Base-by-base conservation (phyloP, 2,888 invertebrate genomes). In the Dryococelus australis region DNA sequence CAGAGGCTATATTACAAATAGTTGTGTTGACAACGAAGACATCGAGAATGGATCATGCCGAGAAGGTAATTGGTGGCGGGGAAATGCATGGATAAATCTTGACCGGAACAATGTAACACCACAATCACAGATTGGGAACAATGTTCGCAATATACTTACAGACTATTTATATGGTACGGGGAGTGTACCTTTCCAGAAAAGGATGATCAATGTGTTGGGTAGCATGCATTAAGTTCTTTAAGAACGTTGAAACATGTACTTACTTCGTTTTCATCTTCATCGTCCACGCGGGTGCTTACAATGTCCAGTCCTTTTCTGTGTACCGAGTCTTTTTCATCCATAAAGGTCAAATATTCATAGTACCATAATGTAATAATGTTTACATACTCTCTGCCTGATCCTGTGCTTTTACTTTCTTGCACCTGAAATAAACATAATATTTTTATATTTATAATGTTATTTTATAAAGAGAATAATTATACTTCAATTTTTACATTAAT, bases 11-110 rank as follows among this genome's bases (percentile, higher is more conserved):
- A 81, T 79, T 35, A 10, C 86, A 24, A 28, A 53, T n/a, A 81
- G 26, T 81, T 79, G 79, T 43, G 47, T 86, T 28, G 86, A 86
- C 81, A 43, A 27, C 47, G 86, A 86, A 79, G 81, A 86, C 6
- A 86, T 43, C 12, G 86, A 86, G 43, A 79, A 81, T 16, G 28
- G 81, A 43, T 27, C 81, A n/a, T 43, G 20, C 79, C 65, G 35
- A 43, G 43, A 26, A 86, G 86, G 86, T 9, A 65, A 85, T 35
- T 85, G 53, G 83, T 27, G 83, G 12, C 83, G 26, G 27, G 27
- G 43, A 83, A 83, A 27, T 83, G 26, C 27, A 27, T 83, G 28
- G 28, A 35, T 83, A 83, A 26, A 43, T 16, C 83, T 83, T 83
- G 83, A 24, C 43, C n/a, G 24, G 26, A 83, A 83, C 43, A 83